Conservation (phyloP, 64 coral and sea anemone genomes). For the Porites lutea region DNA sequence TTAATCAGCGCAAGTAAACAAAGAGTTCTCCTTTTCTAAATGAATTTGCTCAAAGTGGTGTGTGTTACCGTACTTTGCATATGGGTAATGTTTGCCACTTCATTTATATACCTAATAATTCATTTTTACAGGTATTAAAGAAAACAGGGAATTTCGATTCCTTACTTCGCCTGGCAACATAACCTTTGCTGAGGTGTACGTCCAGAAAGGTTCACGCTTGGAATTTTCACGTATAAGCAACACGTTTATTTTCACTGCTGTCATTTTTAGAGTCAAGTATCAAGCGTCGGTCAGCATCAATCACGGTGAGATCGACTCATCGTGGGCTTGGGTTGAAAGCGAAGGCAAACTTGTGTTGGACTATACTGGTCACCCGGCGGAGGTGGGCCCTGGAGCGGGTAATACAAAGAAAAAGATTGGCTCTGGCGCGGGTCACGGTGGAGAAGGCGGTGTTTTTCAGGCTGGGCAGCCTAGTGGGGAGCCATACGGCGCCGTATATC, state of each 20-base stretch:
- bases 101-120: background rate
- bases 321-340: constrained; percentile 98
- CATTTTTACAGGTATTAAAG: constrained; percentile 74
- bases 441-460: constrained; percentile 79
- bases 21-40: no score
- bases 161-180: constrained; percentile 93
- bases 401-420: constrained; percentile 77
- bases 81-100: no score
- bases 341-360: constrained; percentile 82
- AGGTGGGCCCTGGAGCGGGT: constrained; percentile 80
- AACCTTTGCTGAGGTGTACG: constrained; percentile 85
- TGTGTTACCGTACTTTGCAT: no score
- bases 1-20: no score
- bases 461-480: constrained; percentile 35
- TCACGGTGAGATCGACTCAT: constrained; percentile 85
- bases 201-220: constrained; percentile 86
- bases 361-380: constrained; percentile 77
- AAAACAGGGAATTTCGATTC: constrained; percentile 83
- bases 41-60: no score
- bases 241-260: constrained; percentile 82
- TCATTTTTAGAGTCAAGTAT: constrained; percentile 93
- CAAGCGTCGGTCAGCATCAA: constrained; percentile 85
- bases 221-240: constrained; percentile 93
- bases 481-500: constrained; percentile 92
- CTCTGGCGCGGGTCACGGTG: constrained; percentile 94